A percentile compares a stretch with the other conserved stretches of the same genome.
Evolutionary conservation across 2,888 invertebrate genomes (phyloP).

Genomic region (Synanthedon tipuliformis): DNA sequence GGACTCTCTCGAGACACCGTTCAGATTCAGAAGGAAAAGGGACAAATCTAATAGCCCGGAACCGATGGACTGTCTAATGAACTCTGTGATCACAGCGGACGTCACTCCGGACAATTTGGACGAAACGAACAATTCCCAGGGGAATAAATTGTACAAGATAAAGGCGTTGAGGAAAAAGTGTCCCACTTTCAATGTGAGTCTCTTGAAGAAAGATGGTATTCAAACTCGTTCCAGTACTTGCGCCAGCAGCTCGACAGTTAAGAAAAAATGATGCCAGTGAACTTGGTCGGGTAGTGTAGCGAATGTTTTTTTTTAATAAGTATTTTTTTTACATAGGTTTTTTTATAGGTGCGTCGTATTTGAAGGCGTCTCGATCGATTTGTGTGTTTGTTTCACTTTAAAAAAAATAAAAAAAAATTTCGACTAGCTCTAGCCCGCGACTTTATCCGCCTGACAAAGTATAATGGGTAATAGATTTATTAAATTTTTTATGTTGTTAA

Average conservation of each 20-base stretch:
- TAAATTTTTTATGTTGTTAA: too few relatives aligned
- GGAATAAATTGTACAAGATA: constrained; percentile 61
- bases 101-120: constrained; percentile 57
- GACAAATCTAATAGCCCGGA: constrained; percentile 59
- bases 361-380: constrained; percentile 26
- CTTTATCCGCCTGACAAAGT: too few relatives aligned
- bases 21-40: constrained; percentile 54
- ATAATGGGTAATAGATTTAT: too few relatives aligned
- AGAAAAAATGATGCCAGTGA: constrained; percentile 62
- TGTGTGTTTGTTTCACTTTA: constrained; percentile 11
- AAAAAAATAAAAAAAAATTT: constrained; percentile 1
- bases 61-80: constrained; percentile 56
- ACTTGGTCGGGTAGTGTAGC: constrained; percentile 12
- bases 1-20: constrained; percentile 57
- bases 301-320: constrained; percentile 16
- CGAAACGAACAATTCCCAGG: constrained; percentile 59
- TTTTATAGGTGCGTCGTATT: constrained; percentile 14
- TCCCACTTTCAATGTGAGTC: constrained; percentile 48
- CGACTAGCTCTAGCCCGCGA: constrained; percentile 23
- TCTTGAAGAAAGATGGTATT: constrained; percentile 56
- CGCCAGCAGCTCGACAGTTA: constrained; percentile 48
- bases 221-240: constrained; percentile 61
- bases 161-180: constrained; percentile 61
- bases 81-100: constrained; percentile 53
- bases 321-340: constrained; percentile 18